Conservation (phyloP, 1,140 invertebrate species). For the Andricus grossulariae region DNA sequence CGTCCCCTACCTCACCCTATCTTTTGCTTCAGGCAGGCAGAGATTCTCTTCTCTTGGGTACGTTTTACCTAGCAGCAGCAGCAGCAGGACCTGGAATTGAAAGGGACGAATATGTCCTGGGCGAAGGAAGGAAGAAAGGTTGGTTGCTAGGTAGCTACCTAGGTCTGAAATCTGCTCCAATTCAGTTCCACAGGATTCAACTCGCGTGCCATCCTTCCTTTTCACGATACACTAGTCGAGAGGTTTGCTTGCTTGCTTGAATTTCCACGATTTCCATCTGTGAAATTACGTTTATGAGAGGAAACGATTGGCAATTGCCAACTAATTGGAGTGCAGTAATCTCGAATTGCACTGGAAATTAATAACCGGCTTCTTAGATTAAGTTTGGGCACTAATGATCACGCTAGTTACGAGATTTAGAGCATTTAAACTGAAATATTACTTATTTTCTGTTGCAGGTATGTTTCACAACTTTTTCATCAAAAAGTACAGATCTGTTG, state of each 20-base stretch:
- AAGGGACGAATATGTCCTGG: constrained; percentile 18
- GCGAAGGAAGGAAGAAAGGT: constrained; percentile 12
- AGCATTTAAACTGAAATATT: no score
- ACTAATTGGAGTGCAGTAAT: constrained; percentile 27
- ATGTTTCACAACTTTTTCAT: no score
- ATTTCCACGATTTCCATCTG: constrained; percentile 22
- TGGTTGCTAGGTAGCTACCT: constrained; percentile 1
- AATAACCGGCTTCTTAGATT: no score
- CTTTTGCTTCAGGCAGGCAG: constrained; percentile 35
- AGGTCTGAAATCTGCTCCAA: constrained; percentile 7
- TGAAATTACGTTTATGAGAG: constrained; percentile 3
- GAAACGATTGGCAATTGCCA: constrained; percentile 19
- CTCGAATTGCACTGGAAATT: not conserved
- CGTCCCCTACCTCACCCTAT: constrained; percentile 38
- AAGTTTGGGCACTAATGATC: no score
- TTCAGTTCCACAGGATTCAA: constrained; percentile 18
- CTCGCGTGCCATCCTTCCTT: constrained; percentile 22
- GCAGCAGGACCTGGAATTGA: constrained; percentile 23
- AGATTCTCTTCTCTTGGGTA: constrained; percentile 6
- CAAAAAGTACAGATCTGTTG: no score
- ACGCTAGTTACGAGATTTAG: no score
- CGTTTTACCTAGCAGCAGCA: not conserved
- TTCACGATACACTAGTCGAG: constrained; percentile 9
- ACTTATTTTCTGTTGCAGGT: no score
- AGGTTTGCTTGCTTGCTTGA: constrained; percentile 12